Evolutionary conservation across 1,140 invertebrate genomes (phyloP), one percentile per base, ranked within the genome.

Genomic region (Saccostrea cuccullata): DNA sequence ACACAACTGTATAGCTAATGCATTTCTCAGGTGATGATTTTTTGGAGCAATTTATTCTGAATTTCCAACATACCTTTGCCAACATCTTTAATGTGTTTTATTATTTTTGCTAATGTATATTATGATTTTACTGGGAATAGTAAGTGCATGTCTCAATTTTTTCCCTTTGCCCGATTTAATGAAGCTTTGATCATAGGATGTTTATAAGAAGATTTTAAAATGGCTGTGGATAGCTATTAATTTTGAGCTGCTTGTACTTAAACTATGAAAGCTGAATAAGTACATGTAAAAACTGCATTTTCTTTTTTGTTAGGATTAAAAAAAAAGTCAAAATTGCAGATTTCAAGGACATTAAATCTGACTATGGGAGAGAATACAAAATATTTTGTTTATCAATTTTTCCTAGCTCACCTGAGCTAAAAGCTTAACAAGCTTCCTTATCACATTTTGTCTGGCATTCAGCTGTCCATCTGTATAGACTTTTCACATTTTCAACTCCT

Each of bases 221-320:
- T 17, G 15, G n/a, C n/a, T 64, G n/a, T 20, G 17, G 3, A 77
- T 40, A n/a, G 23, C 47, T 47, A 5, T 3, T 3, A 47, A 47
- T 47, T 47, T 47, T 47, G 47, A 47, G 47, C 47, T 47, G 47
- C 9, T 47, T 47, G 5, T 47, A 9, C 47, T 47, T 0, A 6
- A 47, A 9, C 9, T 47, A 8, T 36, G 30, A 36, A 36, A 36
- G 30, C 30, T 36, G 47, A 47, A 47, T 47, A 2, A 47, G 47
- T 47, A 47, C 9, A 47, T 47, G 9, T 47, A 47, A 9, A 36
- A 55, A 56, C 20, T 20, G 13, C 84, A 55, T 84, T 86, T 88
- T 90, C 92, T 64, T 20, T 60, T 0, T 90, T 93, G 40, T 47
- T 47, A 3, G 40, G 40, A n/a, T n/a, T n/a, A n/a, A n/a, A 36